Conservation (phyloP, 2,113 vertebrate genomes). For the Anhinga rufa region DNA sequence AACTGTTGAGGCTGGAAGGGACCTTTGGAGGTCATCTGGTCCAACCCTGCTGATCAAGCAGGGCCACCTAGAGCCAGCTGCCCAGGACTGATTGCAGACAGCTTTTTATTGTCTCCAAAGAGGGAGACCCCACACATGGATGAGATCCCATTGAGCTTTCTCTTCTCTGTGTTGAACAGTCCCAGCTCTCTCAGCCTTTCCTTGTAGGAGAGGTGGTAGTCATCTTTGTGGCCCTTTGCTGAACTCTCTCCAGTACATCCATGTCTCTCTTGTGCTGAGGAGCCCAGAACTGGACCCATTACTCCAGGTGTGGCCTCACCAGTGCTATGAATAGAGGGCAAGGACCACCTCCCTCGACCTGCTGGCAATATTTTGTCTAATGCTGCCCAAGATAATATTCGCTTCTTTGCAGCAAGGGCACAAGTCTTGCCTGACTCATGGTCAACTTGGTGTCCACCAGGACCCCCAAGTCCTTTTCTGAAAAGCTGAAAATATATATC, state of each 20-base stretch:
- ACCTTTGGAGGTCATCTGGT: not conserved
- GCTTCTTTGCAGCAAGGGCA: not conserved
- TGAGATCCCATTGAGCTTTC: not conserved
- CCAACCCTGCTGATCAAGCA: not conserved
- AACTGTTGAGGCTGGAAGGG: not conserved
- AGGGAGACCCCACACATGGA: not conserved
- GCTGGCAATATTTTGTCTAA: not conserved
- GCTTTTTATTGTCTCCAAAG: not conserved
- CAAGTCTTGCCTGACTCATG: not conserved
- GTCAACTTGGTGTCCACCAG: not conserved
- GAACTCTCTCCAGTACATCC: not conserved
- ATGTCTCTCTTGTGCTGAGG: not conserved
- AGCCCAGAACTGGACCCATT: not conserved
- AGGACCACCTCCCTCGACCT: not conserved
- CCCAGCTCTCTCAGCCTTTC: not conserved
- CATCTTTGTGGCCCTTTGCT: not conserved
- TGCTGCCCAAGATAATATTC: not conserved
- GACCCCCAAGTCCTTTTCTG: not conserved
- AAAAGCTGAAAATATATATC: not conserved
- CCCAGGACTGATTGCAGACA: not conserved
- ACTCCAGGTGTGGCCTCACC: not conserved
- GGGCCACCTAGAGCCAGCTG: not conserved
- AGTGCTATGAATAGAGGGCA: not conserved
- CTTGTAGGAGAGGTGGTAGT: not conserved
- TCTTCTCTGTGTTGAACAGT: not conserved